Evolutionary conservation across 1,140 invertebrate species (phyloP).

Genomic region (Carposina sasakii): DNA sequence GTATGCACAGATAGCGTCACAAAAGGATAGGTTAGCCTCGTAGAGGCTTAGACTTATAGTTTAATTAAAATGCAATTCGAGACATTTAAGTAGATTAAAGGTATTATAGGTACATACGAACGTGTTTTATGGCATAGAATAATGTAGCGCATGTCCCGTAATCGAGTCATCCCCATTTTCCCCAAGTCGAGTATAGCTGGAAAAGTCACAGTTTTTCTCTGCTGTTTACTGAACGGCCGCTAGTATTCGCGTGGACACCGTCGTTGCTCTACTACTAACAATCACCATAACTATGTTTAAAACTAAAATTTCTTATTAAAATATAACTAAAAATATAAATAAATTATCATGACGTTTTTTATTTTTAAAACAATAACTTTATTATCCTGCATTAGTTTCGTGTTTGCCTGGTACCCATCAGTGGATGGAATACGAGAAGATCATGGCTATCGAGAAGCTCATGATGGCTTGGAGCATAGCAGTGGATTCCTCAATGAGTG

Average conservation of each 20-base stretch:
- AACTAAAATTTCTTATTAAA: too few species aligned
- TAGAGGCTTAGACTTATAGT: too few species aligned
- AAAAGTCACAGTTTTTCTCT: conserved; percentile 30
- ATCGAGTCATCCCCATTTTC: conserved; percentile 27
- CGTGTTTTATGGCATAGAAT: too few species aligned
- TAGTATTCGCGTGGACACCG: conserved; percentile 28
- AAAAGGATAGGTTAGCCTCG: too few species aligned
- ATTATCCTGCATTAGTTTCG: background rate
- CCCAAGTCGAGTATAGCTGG: conserved; percentile 10
- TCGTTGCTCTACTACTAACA: conserved; percentile 5
- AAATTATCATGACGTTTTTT: background rate
- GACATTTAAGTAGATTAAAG: too few species aligned
- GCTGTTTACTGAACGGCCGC: conserved; percentile 25
- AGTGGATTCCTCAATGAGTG: conserved; percentile 72
- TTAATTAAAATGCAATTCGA: too few species aligned
- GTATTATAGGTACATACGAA: too few species aligned
- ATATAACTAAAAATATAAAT: background rate
- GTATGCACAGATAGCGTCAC: too few species aligned
- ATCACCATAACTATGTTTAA: too few species aligned
- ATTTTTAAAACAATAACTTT: background rate
- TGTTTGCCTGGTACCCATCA: conserved; percentile 16
- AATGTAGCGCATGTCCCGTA: conserved; percentile 29
- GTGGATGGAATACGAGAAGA: conserved; percentile 36
- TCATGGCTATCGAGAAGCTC: conserved; percentile 38
- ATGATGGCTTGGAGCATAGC: conserved; percentile 46